Base-by-base conservation (phyloP, 2,113 vertebrate genomes). In the Prietella phreatophila region DNA sequence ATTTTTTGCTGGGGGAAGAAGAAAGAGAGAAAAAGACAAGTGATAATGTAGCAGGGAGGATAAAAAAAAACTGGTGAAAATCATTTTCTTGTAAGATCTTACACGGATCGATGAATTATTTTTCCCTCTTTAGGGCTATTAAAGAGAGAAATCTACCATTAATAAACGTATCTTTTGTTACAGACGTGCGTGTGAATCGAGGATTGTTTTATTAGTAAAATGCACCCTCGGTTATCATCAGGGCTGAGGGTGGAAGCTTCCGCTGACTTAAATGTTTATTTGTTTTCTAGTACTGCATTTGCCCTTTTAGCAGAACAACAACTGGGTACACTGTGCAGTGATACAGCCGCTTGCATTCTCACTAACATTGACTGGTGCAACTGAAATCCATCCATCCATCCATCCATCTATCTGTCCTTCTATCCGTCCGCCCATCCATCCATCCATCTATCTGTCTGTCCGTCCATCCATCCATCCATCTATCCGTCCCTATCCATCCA, bases 1-100 rank as follows among this genome's bases (percentile, higher is more conserved):
- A 92, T 94, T 90, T 84, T 71, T 83, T 30, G 71, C 14, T 79
- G 14, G 22, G 36, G 4, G 42, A 80, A 36, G 60, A 75, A 81
- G 30, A 36, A 82, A 55, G 25, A 55, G n/a, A 75, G 60, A 82
- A 93, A 89, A 88, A 84, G 85, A 88, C 83, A 67, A 73, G 80
- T 92, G 91, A 92, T 94, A 93, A 94, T 94, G 91, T 93, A 91
- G 90, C 30, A 91, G 92, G 89, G n/a, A 91, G 92, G 91, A 93
- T 92, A 93, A 93, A 30, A 50, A 47, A 50, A 50, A 73, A 91
- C 90, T 83, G 83, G 92, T 93, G 93, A 94, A 95, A 94, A 93
- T 95, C 92, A 94, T 94, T 94, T 92, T 90, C 92, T 92, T 33
- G 50, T 2, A 15, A 19, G 25, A 55, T 47, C 27, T 55, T 80